These are phyloP conservation scores for Pomatorhinus ruficollis DNA, from an alignment of 2,113 vertebrate species.

Conservation along the genomic window DNA sequence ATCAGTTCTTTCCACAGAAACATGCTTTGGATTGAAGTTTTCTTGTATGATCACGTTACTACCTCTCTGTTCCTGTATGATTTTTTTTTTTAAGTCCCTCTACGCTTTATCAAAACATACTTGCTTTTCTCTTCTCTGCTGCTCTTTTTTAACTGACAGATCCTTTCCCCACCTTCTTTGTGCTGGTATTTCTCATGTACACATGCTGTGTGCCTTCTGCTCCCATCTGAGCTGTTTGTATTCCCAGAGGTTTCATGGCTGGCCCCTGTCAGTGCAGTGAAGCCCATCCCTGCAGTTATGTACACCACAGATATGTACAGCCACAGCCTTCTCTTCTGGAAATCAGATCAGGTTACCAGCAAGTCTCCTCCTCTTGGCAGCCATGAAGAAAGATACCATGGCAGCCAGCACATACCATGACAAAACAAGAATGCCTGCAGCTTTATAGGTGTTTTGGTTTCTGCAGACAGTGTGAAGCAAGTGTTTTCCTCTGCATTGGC, in stretches of 20 bases:
- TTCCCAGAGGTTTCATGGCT: neutral
- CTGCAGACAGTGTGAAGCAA: neutral
- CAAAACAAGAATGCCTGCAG: neutral
- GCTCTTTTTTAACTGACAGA: neutral
- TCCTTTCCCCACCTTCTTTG: neutral
- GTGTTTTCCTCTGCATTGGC: fast-evolving
- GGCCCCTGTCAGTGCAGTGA: neutral
- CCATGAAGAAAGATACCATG: neutral
- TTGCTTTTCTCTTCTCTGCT: neutral
- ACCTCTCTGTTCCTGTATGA: neutral
- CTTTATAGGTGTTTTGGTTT: neutral
- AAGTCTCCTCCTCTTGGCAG: neutral
- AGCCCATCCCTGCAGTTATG: neutral
- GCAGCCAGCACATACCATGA: neutral
- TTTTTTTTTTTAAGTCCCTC: neutral
- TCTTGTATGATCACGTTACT: neutral
- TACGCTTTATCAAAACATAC: neutral
- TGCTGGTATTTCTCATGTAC: neutral
- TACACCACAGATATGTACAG: neutral
- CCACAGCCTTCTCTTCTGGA: neutral
- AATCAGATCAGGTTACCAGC: neutral
- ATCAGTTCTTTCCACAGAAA: neutral
- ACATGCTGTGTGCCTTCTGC: neutral
- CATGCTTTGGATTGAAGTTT: neutral
- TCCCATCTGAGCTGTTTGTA: fast-evolving